Percentiles rank a stretch among this genome's conserved stretches.
These are phyloP conservation scores for Oscheius sp. DNA, from an alignment of 1,140 invertebrate species.

Conservation along the genomic window DNA sequence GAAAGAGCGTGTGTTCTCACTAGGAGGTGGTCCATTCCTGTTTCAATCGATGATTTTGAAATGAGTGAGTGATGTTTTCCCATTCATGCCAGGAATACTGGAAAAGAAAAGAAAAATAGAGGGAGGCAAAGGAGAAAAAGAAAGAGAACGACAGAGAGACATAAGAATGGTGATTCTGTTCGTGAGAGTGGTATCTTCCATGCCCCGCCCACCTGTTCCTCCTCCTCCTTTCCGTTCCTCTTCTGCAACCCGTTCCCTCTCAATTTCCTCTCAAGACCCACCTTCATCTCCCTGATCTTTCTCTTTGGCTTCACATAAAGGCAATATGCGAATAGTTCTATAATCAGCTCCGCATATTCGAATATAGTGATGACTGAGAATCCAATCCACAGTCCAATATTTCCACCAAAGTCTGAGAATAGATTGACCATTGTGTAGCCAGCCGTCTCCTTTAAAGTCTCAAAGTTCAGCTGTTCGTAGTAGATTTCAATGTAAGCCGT, in stretches of 20 bases:
- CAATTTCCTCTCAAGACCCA: neutral
- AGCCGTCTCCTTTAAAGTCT: conserved; percentile 58
- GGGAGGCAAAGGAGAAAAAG: too few relatives aligned
- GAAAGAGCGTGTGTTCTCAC: neutral
- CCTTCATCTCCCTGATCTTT: neutral
- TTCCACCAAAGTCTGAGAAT: conserved; percentile 61
- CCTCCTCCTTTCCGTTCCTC: too few relatives aligned
- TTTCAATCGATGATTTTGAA: too few relatives aligned
- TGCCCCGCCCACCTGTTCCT: too few relatives aligned
- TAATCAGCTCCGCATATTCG: conserved; percentile 53
- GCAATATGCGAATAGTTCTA: conserved; percentile 33
- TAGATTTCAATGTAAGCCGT: conserved; percentile 61
- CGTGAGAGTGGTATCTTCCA: too few relatives aligned
- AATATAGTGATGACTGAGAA: conserved; percentile 60
- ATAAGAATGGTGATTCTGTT: too few relatives aligned
- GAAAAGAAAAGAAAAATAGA: too few relatives aligned
- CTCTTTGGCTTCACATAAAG: conserved; percentile 7
- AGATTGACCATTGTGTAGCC: conserved; percentile 61
- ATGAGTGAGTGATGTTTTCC: too few relatives aligned
- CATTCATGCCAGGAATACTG: too few relatives aligned
- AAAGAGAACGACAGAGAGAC: too few relatives aligned
- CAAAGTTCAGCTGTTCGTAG: conserved; percentile 60
- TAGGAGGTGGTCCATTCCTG: too few relatives aligned
- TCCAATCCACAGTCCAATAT: conserved; percentile 60
- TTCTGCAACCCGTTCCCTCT: neutral